A percentile compares a stretch with the other conserved stretches of the same genome.
Conservation (phyloP, 2,888 invertebrate genomes). For the Glyphotaelius pellucidus region DNA sequence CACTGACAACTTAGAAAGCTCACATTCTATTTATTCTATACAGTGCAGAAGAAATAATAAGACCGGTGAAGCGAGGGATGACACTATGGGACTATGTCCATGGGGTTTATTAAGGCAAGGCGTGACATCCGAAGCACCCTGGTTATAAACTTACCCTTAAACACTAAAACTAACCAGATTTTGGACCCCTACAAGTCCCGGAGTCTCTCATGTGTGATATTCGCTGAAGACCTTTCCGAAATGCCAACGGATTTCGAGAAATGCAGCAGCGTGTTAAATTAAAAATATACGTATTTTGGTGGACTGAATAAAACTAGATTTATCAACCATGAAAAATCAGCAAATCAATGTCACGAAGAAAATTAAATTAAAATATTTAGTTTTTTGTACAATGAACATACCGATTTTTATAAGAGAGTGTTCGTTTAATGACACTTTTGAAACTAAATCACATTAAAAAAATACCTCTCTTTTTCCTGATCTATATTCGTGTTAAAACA, state of each 20-base stretch:
- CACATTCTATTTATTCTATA: neutral
- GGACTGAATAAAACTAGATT: neutral
- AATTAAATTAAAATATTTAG: neutral
- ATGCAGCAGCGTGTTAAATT: slow-evolving; percentile 13
- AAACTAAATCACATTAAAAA: no score
- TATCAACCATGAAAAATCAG: neutral
- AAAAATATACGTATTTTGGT: slow-evolving; percentile 15
- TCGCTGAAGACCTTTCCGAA: slow-evolving; percentile 43
- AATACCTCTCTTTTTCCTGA: no score
- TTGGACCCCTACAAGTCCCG: slow-evolving; percentile 16
- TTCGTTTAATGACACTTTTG: no score
- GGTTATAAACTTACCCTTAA: slow-evolving; percentile 59
- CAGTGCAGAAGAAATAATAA: neutral
- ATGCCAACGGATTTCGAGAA: slow-evolving; percentile 30
- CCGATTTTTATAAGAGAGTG: neutral
- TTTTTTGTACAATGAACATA: neutral
- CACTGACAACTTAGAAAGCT: neutral
- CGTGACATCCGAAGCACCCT: slow-evolving; percentile 54
- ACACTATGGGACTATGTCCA: neutral
- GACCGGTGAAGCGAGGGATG: slow-evolving; percentile 37
- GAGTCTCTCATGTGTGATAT: slow-evolving; percentile 37
- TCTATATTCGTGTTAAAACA: no score
- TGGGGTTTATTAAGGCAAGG: slow-evolving; percentile 61
- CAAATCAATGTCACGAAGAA: neutral
- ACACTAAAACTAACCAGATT: slow-evolving; percentile 57